phyloP scores from a whole-genome alignment of 2,888 invertebrate species.

The Meta bourneti region DNA sequence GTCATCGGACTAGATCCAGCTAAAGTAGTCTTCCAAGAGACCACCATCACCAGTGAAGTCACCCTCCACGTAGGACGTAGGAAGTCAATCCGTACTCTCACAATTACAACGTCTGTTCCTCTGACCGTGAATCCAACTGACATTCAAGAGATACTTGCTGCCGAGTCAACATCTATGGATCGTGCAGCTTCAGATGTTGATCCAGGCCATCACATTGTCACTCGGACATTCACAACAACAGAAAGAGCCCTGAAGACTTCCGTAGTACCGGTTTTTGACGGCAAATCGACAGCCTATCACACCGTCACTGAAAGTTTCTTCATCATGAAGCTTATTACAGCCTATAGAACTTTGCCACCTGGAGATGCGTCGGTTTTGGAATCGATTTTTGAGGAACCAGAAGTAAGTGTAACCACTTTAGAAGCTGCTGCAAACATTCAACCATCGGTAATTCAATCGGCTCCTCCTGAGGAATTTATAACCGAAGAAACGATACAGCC shows the following conservation, averaged over 20 bases:
- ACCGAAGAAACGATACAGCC: constrained; percentile 33
- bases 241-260: constrained; percentile 94
- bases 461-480: constrained; percentile 57
- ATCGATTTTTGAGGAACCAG: constrained; percentile 55
- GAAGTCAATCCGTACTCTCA: constrained; percentile 78
- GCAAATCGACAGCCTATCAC: constrained; percentile 86
- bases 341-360: constrained; percentile 93
- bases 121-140: constrained; percentile 72
- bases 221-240: constrained; percentile 94
- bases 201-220: constrained; percentile 91
- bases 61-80: constrained; percentile 78
- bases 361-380: constrained; percentile 76
- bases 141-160: constrained; percentile 55
- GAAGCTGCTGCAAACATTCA: constrained; percentile 66
- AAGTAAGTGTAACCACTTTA: constrained; percentile 41
- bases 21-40: constrained; percentile 77
- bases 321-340: constrained; percentile 91
- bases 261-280: constrained; percentile 89
- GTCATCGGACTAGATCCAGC: constrained; percentile 72
- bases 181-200: constrained; percentile 39
- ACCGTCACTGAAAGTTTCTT: constrained; percentile 94
- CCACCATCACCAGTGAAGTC: constrained; percentile 78
- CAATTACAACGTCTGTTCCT: constrained; percentile 78
- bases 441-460: constrained; percentile 53
- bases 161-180: constrained; percentile 49